Evolutionary conservation across 64 coral and sea anemone genomes (phyloP).

Genomic region (Dendrophyllia cribrosa): DNA sequence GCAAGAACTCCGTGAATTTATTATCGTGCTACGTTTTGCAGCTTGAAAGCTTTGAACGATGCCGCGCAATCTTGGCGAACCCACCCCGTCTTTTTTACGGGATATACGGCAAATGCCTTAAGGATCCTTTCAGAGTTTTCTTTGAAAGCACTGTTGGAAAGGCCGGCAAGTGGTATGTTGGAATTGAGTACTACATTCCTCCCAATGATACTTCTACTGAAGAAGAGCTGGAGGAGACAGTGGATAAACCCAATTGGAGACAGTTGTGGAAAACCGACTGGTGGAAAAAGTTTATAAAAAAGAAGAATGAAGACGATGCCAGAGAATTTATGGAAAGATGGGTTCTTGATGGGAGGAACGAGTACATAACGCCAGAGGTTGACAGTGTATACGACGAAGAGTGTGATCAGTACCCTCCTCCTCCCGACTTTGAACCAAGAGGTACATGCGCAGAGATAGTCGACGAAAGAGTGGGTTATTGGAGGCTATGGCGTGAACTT

Average conservation of each 20-base stretch:
- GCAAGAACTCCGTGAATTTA: constrained; percentile 17
- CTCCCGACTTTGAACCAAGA: no score
- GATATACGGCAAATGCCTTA: background rate
- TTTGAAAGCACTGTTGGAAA: background rate
- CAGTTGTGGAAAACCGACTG: no score
- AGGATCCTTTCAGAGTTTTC: constrained; percentile 32
- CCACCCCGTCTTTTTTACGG: background rate
- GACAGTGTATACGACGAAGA: background rate
- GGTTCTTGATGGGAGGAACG: background rate
- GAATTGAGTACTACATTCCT: background rate
- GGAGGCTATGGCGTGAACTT: background rate
- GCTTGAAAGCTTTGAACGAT: background rate
- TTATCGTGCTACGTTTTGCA: constrained; percentile 12
- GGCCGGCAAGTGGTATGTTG: constrained; percentile 5
- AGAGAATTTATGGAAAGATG: background rate
- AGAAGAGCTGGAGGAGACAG: background rate
- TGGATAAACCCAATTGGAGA: no score
- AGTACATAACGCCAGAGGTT: background rate
- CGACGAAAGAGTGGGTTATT: background rate
- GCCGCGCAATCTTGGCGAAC: background rate
- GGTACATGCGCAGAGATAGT: background rate
- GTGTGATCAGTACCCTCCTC: background rate
- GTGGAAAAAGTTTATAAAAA: background rate
- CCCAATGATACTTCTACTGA: background rate
- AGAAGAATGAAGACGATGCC: background rate